Base-by-base conservation (phyloP, 2,113 vertebrate species). In the Leucopsar rothschildi region DNA sequence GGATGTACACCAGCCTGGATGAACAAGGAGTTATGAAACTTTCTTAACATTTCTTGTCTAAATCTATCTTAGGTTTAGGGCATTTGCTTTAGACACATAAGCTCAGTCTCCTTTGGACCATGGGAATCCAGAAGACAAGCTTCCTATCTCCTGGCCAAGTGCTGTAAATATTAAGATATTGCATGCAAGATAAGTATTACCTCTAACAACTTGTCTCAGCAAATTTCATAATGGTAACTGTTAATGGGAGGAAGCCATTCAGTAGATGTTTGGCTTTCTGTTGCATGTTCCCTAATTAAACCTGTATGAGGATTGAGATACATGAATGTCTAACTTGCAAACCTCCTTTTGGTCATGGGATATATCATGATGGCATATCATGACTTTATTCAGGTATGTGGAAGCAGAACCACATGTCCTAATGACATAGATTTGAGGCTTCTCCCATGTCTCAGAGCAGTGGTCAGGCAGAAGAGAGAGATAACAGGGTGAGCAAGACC, bases 361-460 rank as follows among this genome's bases (percentile, higher is more conserved):
- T 44, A 44, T 29, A 40, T 52, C 50, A 52, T 15, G 6, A 33
- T 10, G 37, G 15, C 11, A 44, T 57, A 49, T 12, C 15, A 24
- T 6, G 40, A 24, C 21, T 63, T 15, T 50, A 15, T 55, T 76
- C 31, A 57, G 29, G 42, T 24, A 4, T n/a, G 15, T 49, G n/a
- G 50, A 75, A 81, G 28, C 2, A 2, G n/a, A 80, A 28, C 0
- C 1, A 15, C 29, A 25, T 0, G 0, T 5, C 8, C 56, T 25
- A 11, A 27, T 2, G 20, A 1, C 15, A 16, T 2, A 5, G 37
- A 25, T 8, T 3, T 10, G 15, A 29, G 33, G 4, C 6, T 4
- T 70, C 24, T 81, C 13, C 3, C 11, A 10, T 4, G 10, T 23
- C 37, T 84, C 27, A 15, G 13, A 14, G 15, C 27, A 56, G 19